Evolutionary conservation across 2,888 invertebrate species (phyloP).

Genomic region (Ellobium chinense): DNA sequence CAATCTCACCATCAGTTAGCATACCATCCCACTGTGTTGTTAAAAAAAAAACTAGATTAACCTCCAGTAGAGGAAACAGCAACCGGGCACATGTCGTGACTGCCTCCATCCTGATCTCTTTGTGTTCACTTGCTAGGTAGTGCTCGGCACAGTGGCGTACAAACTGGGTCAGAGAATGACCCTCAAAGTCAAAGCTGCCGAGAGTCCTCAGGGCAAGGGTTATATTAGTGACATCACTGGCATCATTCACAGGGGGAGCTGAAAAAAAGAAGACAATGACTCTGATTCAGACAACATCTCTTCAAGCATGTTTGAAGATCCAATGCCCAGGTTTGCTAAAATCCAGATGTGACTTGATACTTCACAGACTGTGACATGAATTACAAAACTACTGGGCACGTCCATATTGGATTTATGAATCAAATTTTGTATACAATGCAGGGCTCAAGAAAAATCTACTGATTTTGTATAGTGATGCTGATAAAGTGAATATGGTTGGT

Average conservation of each 20-base stretch:
- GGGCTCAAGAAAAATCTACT: no score
- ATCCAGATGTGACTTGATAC: no score
- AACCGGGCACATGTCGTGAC: conserved; percentile 95
- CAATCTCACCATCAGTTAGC: no score
- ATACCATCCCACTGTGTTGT: no score
- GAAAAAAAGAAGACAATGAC: conserved; percentile 29
- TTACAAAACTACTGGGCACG: no score
- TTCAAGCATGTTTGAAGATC: no score
- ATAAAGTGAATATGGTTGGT: no score
- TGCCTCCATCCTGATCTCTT: conserved; percentile 94
- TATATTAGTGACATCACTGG: conserved; percentile 87
- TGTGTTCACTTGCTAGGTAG: conserved; percentile 93
- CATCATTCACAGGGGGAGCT: conserved; percentile 64
- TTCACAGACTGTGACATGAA: no score
- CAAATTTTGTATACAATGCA: no score
- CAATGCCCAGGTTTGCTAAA: no score
- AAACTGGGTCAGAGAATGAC: conserved; percentile 93
- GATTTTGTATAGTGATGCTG: no score
- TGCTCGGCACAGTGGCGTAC: conserved; percentile 95
- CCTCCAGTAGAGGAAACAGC: conserved; percentile 88
- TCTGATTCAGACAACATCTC: background rate
- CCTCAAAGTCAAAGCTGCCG: conserved; percentile 92
- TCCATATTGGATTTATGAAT: no score
- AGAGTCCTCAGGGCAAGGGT: conserved; percentile 95
- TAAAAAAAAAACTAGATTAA: conserved; percentile 57